These are phyloP conservation scores for Arenaria interpres DNA, from an alignment of 2,113 vertebrate genomes.

Conservation along the genomic window DNA sequence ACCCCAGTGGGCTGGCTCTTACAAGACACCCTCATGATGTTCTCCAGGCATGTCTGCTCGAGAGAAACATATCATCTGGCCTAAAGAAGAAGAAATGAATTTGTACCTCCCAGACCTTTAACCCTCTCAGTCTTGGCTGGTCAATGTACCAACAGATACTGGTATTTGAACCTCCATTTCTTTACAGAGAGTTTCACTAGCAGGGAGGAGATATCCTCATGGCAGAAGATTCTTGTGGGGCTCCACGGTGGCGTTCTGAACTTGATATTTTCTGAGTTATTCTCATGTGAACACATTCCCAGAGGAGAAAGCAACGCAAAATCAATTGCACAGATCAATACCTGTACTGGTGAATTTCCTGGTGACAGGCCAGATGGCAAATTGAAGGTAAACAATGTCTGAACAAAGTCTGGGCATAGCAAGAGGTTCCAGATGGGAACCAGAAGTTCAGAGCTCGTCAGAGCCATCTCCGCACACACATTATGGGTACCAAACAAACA, in stretches of 20 bases:
- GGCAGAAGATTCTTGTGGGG: neutral
- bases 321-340: constrained; percentile 47
- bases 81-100: neutral
- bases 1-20: neutral
- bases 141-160: neutral
- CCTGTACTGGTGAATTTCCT: constrained; percentile 14
- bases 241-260: neutral
- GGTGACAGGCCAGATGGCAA: neutral
- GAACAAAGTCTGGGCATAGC: constrained; percentile 53
- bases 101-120: neutral
- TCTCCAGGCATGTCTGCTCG: neutral
- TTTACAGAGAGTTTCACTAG: neutral
- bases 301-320: constrained; percentile 11
- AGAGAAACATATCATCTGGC: neutral
- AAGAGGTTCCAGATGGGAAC: constrained; percentile 41
- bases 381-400: constrained; percentile 18
- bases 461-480: constrained; percentile 15
- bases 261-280: neutral
- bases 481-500: constrained; percentile 20
- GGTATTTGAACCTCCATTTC: neutral
- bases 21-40: neutral
- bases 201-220: neutral
- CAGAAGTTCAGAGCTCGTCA: constrained; percentile 43
- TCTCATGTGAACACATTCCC: neutral
- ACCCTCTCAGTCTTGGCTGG: neutral